Evolutionary conservation across 2,797 vertebrate genomes (phyloP), one percentile per base, ranked within the genome.

Genomic region (Mastacembelus armatus): DNA sequence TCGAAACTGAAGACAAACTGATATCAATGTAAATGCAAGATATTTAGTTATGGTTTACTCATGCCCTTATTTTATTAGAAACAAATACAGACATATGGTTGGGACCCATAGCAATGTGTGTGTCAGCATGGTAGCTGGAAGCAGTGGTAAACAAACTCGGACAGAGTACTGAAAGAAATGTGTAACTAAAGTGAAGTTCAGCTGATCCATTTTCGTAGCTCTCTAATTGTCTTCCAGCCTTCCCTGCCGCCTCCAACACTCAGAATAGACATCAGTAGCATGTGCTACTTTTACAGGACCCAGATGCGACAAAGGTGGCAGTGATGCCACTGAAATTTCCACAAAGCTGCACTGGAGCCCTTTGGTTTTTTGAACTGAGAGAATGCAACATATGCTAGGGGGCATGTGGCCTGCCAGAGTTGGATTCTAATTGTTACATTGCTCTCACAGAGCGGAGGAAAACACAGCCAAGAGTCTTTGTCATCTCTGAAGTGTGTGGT

Each of bases 361-460:
- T 91, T 91, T 91, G 90, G 90, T 92, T 92, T 85, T 91, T 81
- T 84, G 92, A 92, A 92, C 85, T 88, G 80, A 91, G 88, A 93
- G 89, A 93, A 93, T 89, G 85, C 83, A 87, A 81, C 93, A 94
- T 93, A 92, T 93, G 93, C 92, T 94, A 86, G 75, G 88, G 91
- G 91, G 90, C 85, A 80, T 79, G 72, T 77, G 66, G 80, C 78
- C 88, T 93, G 93, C 93, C 94, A 94, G 91, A 71, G 88, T 82
- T 79, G 85, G 84, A 86, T 89, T 89, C 88, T 92, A 92, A 94
- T 94, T 94, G 93, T 94, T 93, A 89, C 85, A 86, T 85, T 64
- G 88, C 92, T 91, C 90, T 92, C 86, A 84, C 83, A 87, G 92
- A 91, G 89, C 74, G 45, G 35, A 74, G 81, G 80, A 88, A 83